Base-by-base conservation (phyloP, 2,113 vertebrate species). In the Promerops cafer region DNA sequence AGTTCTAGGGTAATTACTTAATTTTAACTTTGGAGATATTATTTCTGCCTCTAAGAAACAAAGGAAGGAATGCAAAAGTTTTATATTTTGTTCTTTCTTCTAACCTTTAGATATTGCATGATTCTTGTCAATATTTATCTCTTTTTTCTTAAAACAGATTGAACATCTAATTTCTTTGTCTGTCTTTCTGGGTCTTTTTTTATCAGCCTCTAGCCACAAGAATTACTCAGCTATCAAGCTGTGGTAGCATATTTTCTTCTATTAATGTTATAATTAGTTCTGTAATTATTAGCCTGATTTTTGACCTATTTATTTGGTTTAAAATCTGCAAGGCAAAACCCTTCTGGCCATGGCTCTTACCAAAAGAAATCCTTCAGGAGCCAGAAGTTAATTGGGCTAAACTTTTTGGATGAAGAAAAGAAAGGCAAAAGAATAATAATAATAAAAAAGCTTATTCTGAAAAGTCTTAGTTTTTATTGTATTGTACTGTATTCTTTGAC, bases 251-350 rank as follows among this genome's bases (percentile, higher is more conserved):
- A 59, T 49, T 50, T 59, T 56, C 63, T 83, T 92, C 81, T 65
- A 35, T 83, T 63, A 78, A 64, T n/a, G 7, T 81, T 81, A 75
- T 91, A 94, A 94, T 95, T 95, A 84, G n/a, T 52, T 84, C 59
- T 64, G 22, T 64, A 92, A 87, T 84, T 57, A 90, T 76, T 91
- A 75, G 24, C 20, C 49, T 87, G 31, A 72, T 60, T 95, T 93
- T 82, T 89, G 72, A 71, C n/a, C 56, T 87, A 82, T 91, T 85
- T 83, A 72, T 75, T 96, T 61, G 91, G 21, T 64, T 81, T 82
- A 68, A 96, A 89, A 56, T 66, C 44, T 71, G 37, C 37, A 56
- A 92, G n/a, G 18, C 10, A 57, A 92, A 89, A 66, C 11, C 7
- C n/a, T 12, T 40, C 64, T 81, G 22, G 6, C 33, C 15, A 40